phyloP scores from a whole-genome alignment of 1,140 invertebrate genomes.

The Triops cancriformis region DNA sequence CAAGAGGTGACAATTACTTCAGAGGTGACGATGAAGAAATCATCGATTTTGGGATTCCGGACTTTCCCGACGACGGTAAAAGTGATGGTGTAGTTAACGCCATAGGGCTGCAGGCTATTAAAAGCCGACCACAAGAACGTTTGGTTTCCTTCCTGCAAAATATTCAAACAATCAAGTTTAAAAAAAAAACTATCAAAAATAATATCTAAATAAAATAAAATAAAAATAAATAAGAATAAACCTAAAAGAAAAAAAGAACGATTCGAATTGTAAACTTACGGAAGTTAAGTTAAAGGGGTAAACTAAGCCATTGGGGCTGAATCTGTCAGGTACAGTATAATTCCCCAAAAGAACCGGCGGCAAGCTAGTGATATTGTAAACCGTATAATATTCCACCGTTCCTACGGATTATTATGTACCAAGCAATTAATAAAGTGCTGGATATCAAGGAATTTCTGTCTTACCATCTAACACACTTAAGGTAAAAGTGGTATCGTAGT shows the following conservation, averaged over 20 bases:
- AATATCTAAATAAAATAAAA: too few species aligned
- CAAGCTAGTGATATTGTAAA: not conserved
- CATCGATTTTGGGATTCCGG: constrained; percentile 23
- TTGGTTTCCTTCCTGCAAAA: constrained; percentile 16
- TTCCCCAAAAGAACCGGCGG: not conserved
- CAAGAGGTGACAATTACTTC: constrained; percentile 28
- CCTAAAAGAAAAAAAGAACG: too few species aligned
- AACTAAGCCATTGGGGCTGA: not conserved
- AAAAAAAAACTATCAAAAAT: too few species aligned
- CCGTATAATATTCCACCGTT: constrained; percentile 18
- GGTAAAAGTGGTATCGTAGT: not conserved
- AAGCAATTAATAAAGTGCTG: too few species aligned
- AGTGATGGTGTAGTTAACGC: constrained; percentile 27
- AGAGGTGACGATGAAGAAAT: constrained; percentile 28
- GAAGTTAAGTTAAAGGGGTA: not conserved
- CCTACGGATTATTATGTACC: too few species aligned
- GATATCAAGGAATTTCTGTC: too few species aligned
- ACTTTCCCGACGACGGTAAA: constrained; percentile 29
- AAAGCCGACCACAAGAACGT: constrained; percentile 15
- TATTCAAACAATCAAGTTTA: not conserved
- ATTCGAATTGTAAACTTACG: constrained; percentile 14
- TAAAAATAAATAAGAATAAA: too few species aligned
- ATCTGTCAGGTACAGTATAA: not conserved
- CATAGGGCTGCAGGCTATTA: constrained; percentile 14
- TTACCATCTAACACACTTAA: not conserved